These are phyloP conservation scores for Brachystomella parvula DNA, from an alignment of 1,140 invertebrate genomes.

Conservation along the genomic window DNA sequence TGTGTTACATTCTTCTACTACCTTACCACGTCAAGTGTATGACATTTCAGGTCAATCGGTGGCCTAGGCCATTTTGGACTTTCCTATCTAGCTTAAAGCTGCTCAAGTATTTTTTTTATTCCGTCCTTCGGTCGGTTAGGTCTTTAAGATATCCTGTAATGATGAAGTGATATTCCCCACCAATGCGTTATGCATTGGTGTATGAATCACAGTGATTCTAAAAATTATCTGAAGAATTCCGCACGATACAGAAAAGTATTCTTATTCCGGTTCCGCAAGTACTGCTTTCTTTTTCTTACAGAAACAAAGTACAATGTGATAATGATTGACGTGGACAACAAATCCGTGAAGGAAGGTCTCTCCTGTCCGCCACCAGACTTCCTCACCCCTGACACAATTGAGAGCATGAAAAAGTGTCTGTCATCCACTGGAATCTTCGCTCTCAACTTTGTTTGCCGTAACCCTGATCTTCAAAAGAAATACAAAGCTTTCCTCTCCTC, in stretches of 20 bases:
- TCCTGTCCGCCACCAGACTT: slow-evolving; percentile 33
- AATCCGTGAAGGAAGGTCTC: slow-evolving; percentile 26
- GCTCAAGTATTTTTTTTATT: too few species aligned
- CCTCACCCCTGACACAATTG: slow-evolving; percentile 19
- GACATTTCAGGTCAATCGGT: too few species aligned
- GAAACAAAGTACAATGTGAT: slow-evolving; percentile 31
- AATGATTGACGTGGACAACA: slow-evolving; percentile 37
- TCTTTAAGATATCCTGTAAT: too few species aligned
- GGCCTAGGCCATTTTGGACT: too few species aligned
- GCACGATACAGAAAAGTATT: background rate
- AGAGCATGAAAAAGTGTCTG: slow-evolving; percentile 23
- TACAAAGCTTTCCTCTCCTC: slow-evolving; percentile 6
- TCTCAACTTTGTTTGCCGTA: slow-evolving; percentile 36
- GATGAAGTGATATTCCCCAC: too few species aligned
- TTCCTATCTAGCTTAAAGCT: too few species aligned
- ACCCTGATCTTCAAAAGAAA: slow-evolving; percentile 19
- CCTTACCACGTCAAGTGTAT: too few species aligned
- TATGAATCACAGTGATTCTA: background rate
- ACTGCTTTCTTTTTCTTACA: slow-evolving; percentile 12
- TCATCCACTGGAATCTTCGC: slow-evolving; percentile 27
- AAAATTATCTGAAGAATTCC: background rate
- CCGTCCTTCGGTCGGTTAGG: too few species aligned
- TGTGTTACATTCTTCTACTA: too few species aligned
- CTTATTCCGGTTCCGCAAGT: background rate
- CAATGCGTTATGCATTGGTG: too few species aligned